Base-by-base conservation (phyloP, 2,797 vertebrate species). In the Hypotaenidia okinawae region DNA sequence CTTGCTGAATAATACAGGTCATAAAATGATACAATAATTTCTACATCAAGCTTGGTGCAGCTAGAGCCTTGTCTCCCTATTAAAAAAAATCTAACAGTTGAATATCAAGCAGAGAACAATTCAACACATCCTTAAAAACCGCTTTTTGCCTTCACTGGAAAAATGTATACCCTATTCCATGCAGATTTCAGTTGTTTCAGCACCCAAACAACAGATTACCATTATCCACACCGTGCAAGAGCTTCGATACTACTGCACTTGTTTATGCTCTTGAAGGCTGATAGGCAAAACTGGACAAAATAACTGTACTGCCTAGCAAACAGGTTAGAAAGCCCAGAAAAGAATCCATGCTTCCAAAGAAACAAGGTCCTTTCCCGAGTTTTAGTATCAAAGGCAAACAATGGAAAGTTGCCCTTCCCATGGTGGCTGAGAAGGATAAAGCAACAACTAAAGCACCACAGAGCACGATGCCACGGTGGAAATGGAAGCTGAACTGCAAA, bases 21-120 rank as follows among this genome's bases (percentile, higher is more conserved):
- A 81, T 89, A 93, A 95, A 95, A 94, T 24, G 47, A 91, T 27
- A 87, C 35, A 63, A 13, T 59, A 85, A 95, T 93, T 89, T 87
- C 89, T 84, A 35, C 52, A 89, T 47, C 62, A 73, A 73, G 27
- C 51, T 55, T 51, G 37, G 23, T 69, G 35, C 47, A 81, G 24
- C 62, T 77, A 63, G 6, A 84, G 41, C 45, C 62, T 66, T 73
- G 16, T 86, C 83, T 95, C 64, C 27, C 24, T 75, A 69, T 93
- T 88, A n/a, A 43, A 73, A 92, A 91, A 88, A 73, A 75, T 3
- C 28, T 74, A 84, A 79, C 39, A 59, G 55, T 51, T 85, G 89
- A 87, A 78, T 54, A 68, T 14, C 6, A 2, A 84, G 21, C 32
- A 74, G 89, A 80, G 45, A 92, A 66, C 43, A 74, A 79, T 32